Evolutionary conservation across 30 jellyfish, hydroid and myxozoan species (phyloP).

Genomic region (Pseudorhiza aurosa): DNA sequence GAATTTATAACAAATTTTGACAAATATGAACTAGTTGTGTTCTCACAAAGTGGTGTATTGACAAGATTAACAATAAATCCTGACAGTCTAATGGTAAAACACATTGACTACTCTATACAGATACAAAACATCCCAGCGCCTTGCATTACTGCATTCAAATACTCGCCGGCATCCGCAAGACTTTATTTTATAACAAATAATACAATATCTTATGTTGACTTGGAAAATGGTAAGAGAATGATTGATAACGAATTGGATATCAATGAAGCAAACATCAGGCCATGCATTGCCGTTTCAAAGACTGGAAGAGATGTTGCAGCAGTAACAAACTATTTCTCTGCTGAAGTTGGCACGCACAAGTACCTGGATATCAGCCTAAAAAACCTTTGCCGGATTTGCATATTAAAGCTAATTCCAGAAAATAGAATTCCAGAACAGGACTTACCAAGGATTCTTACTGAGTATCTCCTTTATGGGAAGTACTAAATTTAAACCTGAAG

Average conservation of each 20-base stretch:
- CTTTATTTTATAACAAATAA: not conserved
- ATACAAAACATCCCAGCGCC: not conserved
- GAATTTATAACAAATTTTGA: conserved; percentile 17
- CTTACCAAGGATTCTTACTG: conserved; percentile 18
- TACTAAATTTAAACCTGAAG: no score
- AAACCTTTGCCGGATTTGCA: conserved; percentile 20
- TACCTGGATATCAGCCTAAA: conserved; percentile 21
- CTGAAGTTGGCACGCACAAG: not conserved
- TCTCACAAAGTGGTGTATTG: conserved; percentile 26
- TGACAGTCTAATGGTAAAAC: not conserved
- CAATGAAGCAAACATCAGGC: not conserved
- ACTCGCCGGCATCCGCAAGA: conserved; percentile 21
- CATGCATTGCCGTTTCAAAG: conserved; percentile 33
- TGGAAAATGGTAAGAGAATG: not conserved
- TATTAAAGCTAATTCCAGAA: conserved; percentile 35
- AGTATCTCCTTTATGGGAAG: conserved; percentile 36
- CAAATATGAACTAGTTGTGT: conserved; percentile 25
- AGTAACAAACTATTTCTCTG: not conserved
- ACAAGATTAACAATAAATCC: conserved; percentile 21
- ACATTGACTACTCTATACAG: not conserved
- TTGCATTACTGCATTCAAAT: conserved; percentile 21
- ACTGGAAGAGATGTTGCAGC: conserved; percentile 44
- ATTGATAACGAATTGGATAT: not conserved
- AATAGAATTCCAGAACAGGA: conserved; percentile 30
- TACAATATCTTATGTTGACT: conserved; percentile 1